These are phyloP conservation scores for Campopleginae sp. DNA, from an alignment of 2,888 invertebrate genomes.

Conservation along the genomic window DNA sequence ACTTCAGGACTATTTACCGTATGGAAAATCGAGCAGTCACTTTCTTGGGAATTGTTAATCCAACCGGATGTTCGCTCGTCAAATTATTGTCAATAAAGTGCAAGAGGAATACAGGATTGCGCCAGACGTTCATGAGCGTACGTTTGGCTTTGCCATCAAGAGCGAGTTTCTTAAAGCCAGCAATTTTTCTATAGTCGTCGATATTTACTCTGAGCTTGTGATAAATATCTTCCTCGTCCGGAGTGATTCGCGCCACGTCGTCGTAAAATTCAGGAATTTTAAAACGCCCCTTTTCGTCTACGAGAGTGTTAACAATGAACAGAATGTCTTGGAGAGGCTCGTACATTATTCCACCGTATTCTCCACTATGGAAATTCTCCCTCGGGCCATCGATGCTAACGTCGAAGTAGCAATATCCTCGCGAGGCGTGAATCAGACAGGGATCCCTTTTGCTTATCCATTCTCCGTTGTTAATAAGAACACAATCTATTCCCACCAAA, in stretches of 20 bases:
- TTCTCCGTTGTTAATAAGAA: constrained; percentile 83
- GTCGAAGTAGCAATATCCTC: constrained; percentile 79
- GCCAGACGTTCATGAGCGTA: constrained; percentile 84
- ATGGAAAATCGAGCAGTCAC: constrained; percentile 72
- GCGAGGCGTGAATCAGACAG: constrained; percentile 84
- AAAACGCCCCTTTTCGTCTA: constrained; percentile 79
- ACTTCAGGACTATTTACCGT: constrained; percentile 67
- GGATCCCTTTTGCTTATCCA: constrained; percentile 84
- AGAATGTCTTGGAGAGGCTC: constrained; percentile 83
- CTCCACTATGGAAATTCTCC: constrained; percentile 71
- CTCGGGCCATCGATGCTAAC: constrained; percentile 68
- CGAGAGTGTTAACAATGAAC: constrained; percentile 79
- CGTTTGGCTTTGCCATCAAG: constrained; percentile 64
- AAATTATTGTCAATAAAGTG: constrained; percentile 68
- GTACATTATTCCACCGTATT: constrained; percentile 74
- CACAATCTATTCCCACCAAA: constrained; percentile 81
- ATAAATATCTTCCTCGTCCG: constrained; percentile 84
- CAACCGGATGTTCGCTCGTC: constrained; percentile 50
- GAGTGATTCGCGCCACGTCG: constrained; percentile 83
- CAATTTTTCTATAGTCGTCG: constrained; percentile 67
- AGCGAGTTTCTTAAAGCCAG: constrained; percentile 65
- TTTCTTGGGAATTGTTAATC: constrained; percentile 70
- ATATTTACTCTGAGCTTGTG: constrained; percentile 67
- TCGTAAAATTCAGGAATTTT: constrained; percentile 82
- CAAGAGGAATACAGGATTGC: constrained; percentile 74